phyloP scores from a whole-genome alignment of 2,888 invertebrate species.

The Steinernema hermaphroditum region DNA sequence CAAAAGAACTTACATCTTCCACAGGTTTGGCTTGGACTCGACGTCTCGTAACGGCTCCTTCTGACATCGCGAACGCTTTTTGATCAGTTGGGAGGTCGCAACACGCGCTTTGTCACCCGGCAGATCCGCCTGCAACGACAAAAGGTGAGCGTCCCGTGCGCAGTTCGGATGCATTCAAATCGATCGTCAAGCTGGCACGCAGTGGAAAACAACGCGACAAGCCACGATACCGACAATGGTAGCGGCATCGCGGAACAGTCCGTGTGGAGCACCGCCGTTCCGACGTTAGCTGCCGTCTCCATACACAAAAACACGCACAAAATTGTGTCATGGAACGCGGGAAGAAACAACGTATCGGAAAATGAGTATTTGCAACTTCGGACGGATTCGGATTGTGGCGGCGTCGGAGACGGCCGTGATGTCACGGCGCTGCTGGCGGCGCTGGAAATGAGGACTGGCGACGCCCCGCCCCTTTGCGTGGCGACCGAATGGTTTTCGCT shows the following conservation, averaged over 20 bases:
- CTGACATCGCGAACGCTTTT: neutral
- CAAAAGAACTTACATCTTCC: slow-evolving; percentile 15
- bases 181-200: neutral
- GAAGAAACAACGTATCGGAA: no score
- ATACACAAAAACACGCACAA: no score
- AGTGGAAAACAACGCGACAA: slow-evolving; percentile 4
- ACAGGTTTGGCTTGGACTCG: slow-evolving; percentile 10
- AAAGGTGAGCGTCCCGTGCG: neutral
- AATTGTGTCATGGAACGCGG: no score
- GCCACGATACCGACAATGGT: no score
- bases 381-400: no score
- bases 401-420: neutral
- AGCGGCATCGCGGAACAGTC: no score
- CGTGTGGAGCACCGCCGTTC: no score
- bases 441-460: no score
- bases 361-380: no score
- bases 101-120: neutral
- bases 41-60: slow-evolving; percentile 4
- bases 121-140: neutral
- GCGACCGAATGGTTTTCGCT: no score
- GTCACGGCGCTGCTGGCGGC: neutral
- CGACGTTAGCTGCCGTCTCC: no score
- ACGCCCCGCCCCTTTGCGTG: neutral
- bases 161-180: neutral
- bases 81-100: neutral